Percentiles rank a stretch among this genome's conserved stretches.
These are phyloP conservation scores for Microtus montanus DNA, from an alignment of 2,113 vertebrate species.

Conservation along the genomic window DNA sequence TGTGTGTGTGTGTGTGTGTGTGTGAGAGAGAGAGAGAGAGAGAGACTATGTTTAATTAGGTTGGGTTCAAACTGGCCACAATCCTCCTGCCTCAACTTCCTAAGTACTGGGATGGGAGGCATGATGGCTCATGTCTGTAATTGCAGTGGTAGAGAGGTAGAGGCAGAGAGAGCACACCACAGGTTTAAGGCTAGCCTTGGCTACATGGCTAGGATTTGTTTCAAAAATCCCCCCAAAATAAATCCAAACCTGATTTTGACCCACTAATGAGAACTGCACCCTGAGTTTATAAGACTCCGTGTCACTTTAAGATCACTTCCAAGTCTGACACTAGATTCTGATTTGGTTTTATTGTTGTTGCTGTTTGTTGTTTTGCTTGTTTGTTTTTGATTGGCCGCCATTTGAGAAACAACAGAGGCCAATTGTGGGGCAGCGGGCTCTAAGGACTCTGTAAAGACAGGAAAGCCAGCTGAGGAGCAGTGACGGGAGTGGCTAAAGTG, in stretches of 20 bases:
- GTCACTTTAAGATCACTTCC: not conserved
- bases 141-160: not conserved
- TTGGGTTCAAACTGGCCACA: not conserved
- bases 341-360: not conserved
- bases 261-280: not conserved
- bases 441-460: not conserved
- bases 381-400: not conserved
- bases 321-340: conserved; percentile 4
- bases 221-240: not conserved
- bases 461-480: not conserved
- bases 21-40: not conserved
- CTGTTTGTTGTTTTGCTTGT: not conserved
- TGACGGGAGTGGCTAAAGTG: not conserved
- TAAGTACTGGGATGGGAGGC: not conserved
- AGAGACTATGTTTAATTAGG: not conserved
- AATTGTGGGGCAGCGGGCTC: not conserved
- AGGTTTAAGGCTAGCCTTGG: not conserved
- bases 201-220: not conserved
- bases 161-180: not conserved
- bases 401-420: not conserved
- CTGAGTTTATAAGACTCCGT: conserved; percentile 14
- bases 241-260: conserved; percentile 24
- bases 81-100: not conserved
- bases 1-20: not conserved
- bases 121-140: not conserved